Evolutionary conservation across 2,888 invertebrate species (phyloP).

Genomic region (Rhamphomyia laevipes): DNA sequence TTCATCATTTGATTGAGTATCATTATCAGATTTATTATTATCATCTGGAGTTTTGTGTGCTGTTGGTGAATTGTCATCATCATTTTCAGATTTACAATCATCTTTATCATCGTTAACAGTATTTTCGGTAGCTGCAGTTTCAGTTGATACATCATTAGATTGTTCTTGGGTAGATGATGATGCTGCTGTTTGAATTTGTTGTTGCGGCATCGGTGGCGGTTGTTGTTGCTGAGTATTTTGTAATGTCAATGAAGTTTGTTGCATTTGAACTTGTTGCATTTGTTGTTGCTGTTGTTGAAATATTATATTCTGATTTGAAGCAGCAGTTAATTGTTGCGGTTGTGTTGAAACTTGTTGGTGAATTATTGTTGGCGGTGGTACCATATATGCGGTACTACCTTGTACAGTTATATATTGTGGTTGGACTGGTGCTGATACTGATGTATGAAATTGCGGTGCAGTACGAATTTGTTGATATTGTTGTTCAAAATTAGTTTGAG

Average conservation of each 20-base stretch:
- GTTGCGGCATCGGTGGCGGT: neutral
- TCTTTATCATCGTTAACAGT: neutral
- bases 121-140: neutral
- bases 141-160: neutral
- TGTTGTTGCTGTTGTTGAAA: slow-evolving; percentile 12
- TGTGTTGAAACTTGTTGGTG: slow-evolving; percentile 11
- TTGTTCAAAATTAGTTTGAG: neutral
- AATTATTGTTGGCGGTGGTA: slow-evolving; percentile 18
- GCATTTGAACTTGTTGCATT: slow-evolving; percentile 14
- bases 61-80: neutral
- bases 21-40: slow-evolving; percentile 7
- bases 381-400: slow-evolving; percentile 17
- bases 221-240: slow-evolving; percentile 3
- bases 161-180: slow-evolving; percentile 5
- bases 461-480: neutral
- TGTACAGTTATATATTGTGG: slow-evolving; percentile 18
- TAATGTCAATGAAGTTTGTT: slow-evolving; percentile 8
- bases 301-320: slow-evolving; percentile 14
- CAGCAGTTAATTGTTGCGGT: slow-evolving; percentile 5
- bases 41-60: slow-evolving; percentile 10
- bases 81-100: neutral
- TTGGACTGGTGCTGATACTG: slow-evolving; percentile 1
- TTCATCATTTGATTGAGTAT: slow-evolving; percentile 10
- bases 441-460: slow-evolving; percentile 1
- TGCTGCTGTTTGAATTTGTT: neutral